Percentiles rank a stretch among this genome's conserved stretches.
These are phyloP conservation scores for Epiblema foenella DNA, from an alignment of 2,888 invertebrate species.

Conservation along the genomic window DNA sequence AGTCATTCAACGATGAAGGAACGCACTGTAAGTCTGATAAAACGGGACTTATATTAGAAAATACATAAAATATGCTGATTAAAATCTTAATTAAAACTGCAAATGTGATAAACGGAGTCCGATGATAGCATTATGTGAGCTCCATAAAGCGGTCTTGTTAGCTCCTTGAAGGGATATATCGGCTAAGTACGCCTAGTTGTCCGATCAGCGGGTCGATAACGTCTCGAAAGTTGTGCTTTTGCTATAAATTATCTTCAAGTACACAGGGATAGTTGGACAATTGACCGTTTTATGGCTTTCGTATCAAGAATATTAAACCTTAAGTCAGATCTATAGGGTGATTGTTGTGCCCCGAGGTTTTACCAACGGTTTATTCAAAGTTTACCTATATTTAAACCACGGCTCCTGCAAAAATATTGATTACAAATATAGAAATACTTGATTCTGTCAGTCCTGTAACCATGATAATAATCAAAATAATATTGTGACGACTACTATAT, in stretches of 20 bases:
- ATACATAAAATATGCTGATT: constrained; percentile 4
- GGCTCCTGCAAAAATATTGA: not conserved
- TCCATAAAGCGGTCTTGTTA: constrained; percentile 56
- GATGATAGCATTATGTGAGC: constrained; percentile 16
- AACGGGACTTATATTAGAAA: constrained; percentile 16
- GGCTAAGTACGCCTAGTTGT: constrained; percentile 41
- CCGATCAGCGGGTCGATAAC: constrained; percentile 38
- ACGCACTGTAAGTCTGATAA: not conserved
- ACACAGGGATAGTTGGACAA: constrained; percentile 43
- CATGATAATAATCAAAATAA: no score
- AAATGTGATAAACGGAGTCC: constrained; percentile 24
- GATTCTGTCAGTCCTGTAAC: no score
- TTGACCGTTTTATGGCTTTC: constrained; percentile 39
- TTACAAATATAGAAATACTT: not conserved
- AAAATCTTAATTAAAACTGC: constrained; percentile 23
- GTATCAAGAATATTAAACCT: constrained; percentile 41
- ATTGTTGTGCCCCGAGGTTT: constrained; percentile 15
- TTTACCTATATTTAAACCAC: not conserved
- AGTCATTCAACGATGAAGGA: not conserved
- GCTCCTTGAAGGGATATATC: constrained; percentile 52
- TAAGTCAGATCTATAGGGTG: constrained; percentile 27
- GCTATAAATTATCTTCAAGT: constrained; percentile 44
- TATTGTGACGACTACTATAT: no score
- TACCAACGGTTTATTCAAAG: constrained; percentile 5
- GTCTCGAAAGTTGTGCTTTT: constrained; percentile 44